Conservation (phyloP, 2,797 vertebrate species). For the Ciconia nigra region DNA sequence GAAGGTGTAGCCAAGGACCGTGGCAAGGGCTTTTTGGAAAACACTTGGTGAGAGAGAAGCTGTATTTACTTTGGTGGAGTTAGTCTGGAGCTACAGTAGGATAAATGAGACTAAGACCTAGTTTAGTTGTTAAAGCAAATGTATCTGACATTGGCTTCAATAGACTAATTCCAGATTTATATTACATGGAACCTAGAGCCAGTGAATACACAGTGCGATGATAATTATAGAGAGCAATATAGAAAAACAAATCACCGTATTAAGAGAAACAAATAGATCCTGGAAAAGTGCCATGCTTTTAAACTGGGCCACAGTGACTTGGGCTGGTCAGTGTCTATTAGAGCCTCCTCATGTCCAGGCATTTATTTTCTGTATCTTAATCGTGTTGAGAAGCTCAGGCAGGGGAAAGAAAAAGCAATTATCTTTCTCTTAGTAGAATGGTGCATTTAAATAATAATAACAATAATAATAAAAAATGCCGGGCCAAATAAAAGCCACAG, state of each 20-base stretch:
- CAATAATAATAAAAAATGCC: neutral
- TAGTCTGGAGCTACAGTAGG: neutral
- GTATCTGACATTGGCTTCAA: slow-evolving; percentile 23
- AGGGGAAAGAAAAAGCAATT: slow-evolving; percentile 22
- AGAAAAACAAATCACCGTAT: slow-evolving; percentile 19
- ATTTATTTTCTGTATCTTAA: neutral
- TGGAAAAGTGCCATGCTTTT: neutral
- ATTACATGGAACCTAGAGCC: slow-evolving; percentile 8
- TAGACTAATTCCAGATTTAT: slow-evolving; percentile 40
- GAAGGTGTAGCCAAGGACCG: neutral
- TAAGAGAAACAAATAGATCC: neutral
- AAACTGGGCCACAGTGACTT: neutral
- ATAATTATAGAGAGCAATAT: slow-evolving; percentile 25
- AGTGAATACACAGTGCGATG: neutral
- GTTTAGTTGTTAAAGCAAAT: slow-evolving; percentile 36
- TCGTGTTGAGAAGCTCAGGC: neutral
- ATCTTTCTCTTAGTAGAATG: neutral
- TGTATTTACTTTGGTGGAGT: neutral
- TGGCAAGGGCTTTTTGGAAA: neutral
- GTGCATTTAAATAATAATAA: neutral
- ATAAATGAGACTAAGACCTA: slow-evolving; percentile 5
- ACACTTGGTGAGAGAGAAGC: neutral
- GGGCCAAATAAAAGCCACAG: neutral
- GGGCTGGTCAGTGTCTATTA: neutral
- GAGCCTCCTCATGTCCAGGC: neutral